A percentile compares a stretch with the other conserved stretches of the same genome.
phyloP scores from a whole-genome alignment of 2,797 vertebrate species.

The Nyctalus aviator region DNA sequence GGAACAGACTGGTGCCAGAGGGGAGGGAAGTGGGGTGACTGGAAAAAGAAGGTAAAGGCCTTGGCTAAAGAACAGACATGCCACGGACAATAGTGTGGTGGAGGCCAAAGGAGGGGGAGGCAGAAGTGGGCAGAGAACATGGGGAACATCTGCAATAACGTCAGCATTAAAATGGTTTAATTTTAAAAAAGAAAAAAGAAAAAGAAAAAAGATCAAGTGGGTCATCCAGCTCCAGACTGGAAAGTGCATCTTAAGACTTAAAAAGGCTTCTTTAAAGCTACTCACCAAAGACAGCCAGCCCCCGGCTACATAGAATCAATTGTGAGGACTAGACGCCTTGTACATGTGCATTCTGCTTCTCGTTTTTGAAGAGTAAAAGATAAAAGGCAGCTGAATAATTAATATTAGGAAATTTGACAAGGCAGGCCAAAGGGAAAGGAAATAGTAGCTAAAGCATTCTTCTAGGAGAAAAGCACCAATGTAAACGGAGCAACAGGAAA shows the following conservation, averaged over 20 bases:
- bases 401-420: constrained; percentile 49
- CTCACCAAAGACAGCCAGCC: background rate
- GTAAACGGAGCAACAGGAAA: constrained; percentile 13
- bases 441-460: constrained; percentile 22
- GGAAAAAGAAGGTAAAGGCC: background rate
- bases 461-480: constrained; percentile 1
- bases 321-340: background rate
- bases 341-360: background rate
- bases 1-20: background rate
- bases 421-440: constrained; percentile 11
- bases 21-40: background rate
- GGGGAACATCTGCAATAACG: background rate
- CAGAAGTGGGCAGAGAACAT: background rate
- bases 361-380: constrained; percentile 34
- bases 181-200: background rate
- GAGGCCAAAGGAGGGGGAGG: background rate
- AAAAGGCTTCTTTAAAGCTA: background rate
- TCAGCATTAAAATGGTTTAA: background rate
- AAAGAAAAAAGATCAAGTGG: background rate
- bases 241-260: background rate
- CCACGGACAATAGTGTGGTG: background rate
- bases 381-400: constrained; percentile 65
- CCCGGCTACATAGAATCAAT: background rate
- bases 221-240: background rate
- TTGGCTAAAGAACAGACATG: background rate